Evolutionary conservation across 2,888 invertebrate species (phyloP), one percentile per base, ranked within the genome.

Genomic region (Lochmaea capreae): DNA sequence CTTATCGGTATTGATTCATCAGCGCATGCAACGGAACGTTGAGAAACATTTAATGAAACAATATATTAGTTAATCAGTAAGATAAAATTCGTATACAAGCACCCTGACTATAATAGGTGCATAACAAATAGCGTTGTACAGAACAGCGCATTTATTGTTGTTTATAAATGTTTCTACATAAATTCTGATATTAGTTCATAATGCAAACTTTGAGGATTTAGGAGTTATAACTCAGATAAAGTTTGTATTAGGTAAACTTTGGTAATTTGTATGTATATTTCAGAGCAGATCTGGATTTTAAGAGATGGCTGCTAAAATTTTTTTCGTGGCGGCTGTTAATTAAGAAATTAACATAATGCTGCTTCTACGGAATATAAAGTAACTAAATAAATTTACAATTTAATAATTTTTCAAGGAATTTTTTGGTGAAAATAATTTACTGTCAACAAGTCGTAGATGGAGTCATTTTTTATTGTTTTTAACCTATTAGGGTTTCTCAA

Each of bases 231-330:
- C 16, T 54, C 16, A 54, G 16, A 54, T n/a, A 33, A 59, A 33
- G 33, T 59, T 59, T 59, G 59, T 14, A 59, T 59, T 33, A 33
- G 52, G 59, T 59, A n/a, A 59, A 59, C 59, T 59, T 59, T 59
- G 59, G 33, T 59, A 59, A 59, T 59, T 59, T 59, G 59, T 59
- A 33, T 59, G 59, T 26, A 33, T 59, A 59, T 26, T 59, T 39
- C 26, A n/a, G 59, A 11, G 4, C 39, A 59, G n/a, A 39, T 59
- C 39, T 39, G 39, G 5, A 59, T 59, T 33, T 59, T 26, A n/a
- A 54, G 16, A 54, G 6, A 54, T 16, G 1, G 52, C 16, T 54
- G 52, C 8, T 49, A 0, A 49, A 5, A 14, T 49, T 49, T 49
- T 49, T 49, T 49, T 14, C 10, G 46, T 49, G 4, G 5, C 12